Base-by-base conservation (phyloP, 2,888 invertebrate genomes). In the Helicoverpa assulta region DNA sequence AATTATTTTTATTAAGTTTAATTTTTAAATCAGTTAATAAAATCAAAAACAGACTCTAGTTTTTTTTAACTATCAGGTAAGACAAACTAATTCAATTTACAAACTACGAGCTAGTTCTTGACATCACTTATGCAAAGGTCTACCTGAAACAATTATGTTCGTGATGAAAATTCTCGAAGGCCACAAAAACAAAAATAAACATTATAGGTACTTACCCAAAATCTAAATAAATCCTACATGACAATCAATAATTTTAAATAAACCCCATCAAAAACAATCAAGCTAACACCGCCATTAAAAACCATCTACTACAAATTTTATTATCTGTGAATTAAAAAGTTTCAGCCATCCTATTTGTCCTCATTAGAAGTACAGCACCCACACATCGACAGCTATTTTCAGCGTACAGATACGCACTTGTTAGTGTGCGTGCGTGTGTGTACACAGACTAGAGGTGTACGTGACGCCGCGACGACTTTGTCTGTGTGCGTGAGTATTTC, bases 301-400 rank as follows among this genome's bases (percentile, higher is more conserved):
- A 61, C 56, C 29, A 57, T 59, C 55, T 61, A 70, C 80, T 76
- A 40, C 70, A 70, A 54, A 37, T 64, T 62, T 68, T 71, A 74
- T 69, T 78, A 84, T 74, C 70, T 78, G 79, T 76, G 78, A 85
- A 88, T 87, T 86, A 85, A 87, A 86, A 86, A 81, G 80, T 81
- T 84, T 79, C 80, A 78, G 68, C 61, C 74, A 82, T 81, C 83
- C 85, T 80, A 87, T 86, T 83, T 77, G 89, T 78, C 86, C 91
- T 86, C 88, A 87, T 87, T 91, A 83, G 65, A 84, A 55, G 72
- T 69, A 77, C 58, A 52, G 59, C 18, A 75, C 67, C 53, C 87
- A 83, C 81, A 72, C 74, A 58, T 16, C 61, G 76, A 71, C 67
- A 76, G 51, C 29, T 64, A 82, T 80, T 82, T 80, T 71, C 77